Evolutionary conservation across 2,113 vertebrate species (phyloP).

Genomic region (Gorsachius goisagi): DNA sequence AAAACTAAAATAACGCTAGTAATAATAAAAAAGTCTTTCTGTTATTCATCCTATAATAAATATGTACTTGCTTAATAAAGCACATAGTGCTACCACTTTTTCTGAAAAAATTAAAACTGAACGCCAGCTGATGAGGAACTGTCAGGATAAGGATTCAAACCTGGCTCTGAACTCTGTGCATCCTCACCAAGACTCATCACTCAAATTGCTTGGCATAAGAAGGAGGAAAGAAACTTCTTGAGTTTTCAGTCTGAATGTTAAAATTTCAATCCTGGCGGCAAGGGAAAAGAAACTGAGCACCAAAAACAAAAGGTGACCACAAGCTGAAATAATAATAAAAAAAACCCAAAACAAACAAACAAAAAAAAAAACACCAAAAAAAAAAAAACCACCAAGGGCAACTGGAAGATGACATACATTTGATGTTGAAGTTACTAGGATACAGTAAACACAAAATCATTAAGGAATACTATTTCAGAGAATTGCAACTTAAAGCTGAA

Average conservation of each 20-base stretch:
- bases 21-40: neutral
- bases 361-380: neutral
- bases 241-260: neutral
- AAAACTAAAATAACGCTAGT: neutral
- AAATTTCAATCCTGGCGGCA: neutral
- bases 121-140: neutral
- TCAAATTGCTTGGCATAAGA: neutral
- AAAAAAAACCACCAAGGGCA: too few relatives aligned
- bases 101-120: neutral
- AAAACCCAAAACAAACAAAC: neutral
- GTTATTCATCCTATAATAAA: neutral
- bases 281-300: neutral
- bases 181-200: neutral
- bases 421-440: neutral
- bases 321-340: neutral
- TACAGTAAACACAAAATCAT: neutral
- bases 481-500: neutral
- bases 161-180: neutral
- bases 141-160: neutral
- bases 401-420: neutral
- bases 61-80: neutral
- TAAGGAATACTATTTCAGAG: neutral
- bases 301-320: neutral
- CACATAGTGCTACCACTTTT: accelerated
- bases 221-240: neutral